Evolutionary conservation across 2,888 invertebrate genomes (phyloP), one percentile per base, ranked within the genome.

Genomic region (Ectemnius cavifrons): DNA sequence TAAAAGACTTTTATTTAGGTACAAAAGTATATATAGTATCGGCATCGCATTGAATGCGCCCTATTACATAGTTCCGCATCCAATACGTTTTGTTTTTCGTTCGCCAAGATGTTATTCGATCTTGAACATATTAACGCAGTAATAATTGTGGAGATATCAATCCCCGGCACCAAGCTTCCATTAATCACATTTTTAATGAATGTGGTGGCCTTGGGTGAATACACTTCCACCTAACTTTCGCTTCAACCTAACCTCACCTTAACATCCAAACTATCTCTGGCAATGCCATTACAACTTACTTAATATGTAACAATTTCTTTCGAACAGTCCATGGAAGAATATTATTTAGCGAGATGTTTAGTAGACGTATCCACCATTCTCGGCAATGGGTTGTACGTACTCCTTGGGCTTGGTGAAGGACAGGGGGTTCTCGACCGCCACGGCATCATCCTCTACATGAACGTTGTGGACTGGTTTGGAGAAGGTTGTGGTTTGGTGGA

Each of bases 351-450:
- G 52, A 52, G 52, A 52, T 16, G 16, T 46, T 77, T 83, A 87
- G 78, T 91, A 91, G 63, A 88, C 68, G 74, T 91, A 91, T 46
- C 89, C 90, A 62, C 90, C 90, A 47, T 89, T 87, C 57, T 67
- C 67, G 28, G 56, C 87, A 18, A 77, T 79, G 0, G 82, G 78
- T 62, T 88, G 87, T 13, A 69, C 77, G 63, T 75, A 71, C 56
- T 83, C 82, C 20, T 79, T 63, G 23, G 63, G 47, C 63, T 2
- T 49, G 47, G 13, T 57, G 23, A 62, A 11, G 2, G 3, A 2
- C 6, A 46, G 13, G 0, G 72, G 78, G 65, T 68, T 81, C 1
- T 85, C 83, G 2, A 87, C 37, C 16, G 59, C 71, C 37, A 86
- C 60, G 57, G 79, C 37, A 2, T 86, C 83, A 5, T 59, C 16